These are phyloP conservation scores for Chloebia gouldiae DNA, from an alignment of 2,113 vertebrate species.

Conservation along the genomic window DNA sequence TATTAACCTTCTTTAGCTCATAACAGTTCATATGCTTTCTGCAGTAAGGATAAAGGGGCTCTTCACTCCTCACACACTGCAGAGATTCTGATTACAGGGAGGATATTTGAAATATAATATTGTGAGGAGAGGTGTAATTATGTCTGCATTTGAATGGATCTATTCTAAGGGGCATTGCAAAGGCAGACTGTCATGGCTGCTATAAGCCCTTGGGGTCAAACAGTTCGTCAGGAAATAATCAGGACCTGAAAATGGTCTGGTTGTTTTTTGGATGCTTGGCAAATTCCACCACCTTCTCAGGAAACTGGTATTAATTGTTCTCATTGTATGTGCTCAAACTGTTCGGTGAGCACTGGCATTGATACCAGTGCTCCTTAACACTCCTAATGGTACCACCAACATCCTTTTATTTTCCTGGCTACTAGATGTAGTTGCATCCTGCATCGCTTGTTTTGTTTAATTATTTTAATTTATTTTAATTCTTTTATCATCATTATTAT, in stretches of 20 bases:
- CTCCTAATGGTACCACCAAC: not conserved
- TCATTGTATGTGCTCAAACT: not conserved
- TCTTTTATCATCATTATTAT: not conserved
- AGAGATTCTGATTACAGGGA: slow-evolving; percentile 42
- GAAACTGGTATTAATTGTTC: slow-evolving; percentile 12
- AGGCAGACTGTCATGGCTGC: slow-evolving; percentile 14
- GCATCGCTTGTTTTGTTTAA: not conserved
- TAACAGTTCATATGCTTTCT: slow-evolving; percentile 25
- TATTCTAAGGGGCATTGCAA: slow-evolving; percentile 41
- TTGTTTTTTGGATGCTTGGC: slow-evolving; percentile 10
- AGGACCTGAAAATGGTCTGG: slow-evolving; percentile 7
- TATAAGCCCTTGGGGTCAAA: slow-evolving; percentile 16
- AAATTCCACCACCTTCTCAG: slow-evolving; percentile 25
- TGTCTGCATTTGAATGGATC: slow-evolving; percentile 43
- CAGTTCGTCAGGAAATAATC: slow-evolving; percentile 27
- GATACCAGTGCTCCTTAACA: not conserved
- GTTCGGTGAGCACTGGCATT: not conserved
- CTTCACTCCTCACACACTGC: slow-evolving; percentile 55
- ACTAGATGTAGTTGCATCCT: not conserved
- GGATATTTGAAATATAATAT: slow-evolving; percentile 35
- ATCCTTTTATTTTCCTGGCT: not conserved
- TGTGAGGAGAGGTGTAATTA: slow-evolving; percentile 57
- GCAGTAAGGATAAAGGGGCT: slow-evolving; percentile 52
- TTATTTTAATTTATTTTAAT: not conserved
- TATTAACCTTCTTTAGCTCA: slow-evolving; percentile 17